Conservation (phyloP, 2,113 vertebrate genomes). For the Himantopus leucocephalus region DNA sequence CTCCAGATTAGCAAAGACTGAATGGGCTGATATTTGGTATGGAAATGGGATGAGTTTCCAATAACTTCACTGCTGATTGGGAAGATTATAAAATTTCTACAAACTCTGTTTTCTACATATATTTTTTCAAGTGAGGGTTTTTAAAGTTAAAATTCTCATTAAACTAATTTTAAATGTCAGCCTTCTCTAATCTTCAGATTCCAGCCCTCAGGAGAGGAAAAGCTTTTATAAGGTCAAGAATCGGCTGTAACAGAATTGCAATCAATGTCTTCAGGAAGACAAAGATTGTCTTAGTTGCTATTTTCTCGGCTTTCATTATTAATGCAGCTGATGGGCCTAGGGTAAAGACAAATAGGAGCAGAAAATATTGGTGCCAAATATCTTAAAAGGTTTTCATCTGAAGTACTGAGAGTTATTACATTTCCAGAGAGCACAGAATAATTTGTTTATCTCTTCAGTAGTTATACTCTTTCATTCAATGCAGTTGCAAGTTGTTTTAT, state of each 20-base stretch:
- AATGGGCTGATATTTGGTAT: background rate
- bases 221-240: constrained; percentile 37
- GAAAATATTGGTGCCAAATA: constrained; percentile 50
- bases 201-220: background rate
- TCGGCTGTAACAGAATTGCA: background rate
- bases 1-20: background rate
- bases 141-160: background rate
- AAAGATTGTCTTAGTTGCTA: background rate
- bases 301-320: constrained; percentile 56
- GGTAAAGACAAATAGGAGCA: constrained; percentile 26
- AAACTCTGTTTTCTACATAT: background rate
- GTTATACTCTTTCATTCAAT: constrained; percentile 11
- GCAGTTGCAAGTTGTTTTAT: background rate
- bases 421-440: constrained; percentile 7
- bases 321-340: constrained; percentile 32
- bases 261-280: constrained; percentile 33
- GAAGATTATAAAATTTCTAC: background rate
- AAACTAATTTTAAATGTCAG: background rate
- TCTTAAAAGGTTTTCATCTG: constrained; percentile 52
- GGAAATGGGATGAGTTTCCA: background rate
- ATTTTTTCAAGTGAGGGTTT: background rate
- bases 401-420: constrained; percentile 22
- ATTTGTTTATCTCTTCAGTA: constrained; percentile 40
- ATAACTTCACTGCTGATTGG: background rate
- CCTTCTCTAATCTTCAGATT: background rate